phyloP scores from a whole-genome alignment of 2,797 vertebrate species.

The Acanthurus tractus region DNA sequence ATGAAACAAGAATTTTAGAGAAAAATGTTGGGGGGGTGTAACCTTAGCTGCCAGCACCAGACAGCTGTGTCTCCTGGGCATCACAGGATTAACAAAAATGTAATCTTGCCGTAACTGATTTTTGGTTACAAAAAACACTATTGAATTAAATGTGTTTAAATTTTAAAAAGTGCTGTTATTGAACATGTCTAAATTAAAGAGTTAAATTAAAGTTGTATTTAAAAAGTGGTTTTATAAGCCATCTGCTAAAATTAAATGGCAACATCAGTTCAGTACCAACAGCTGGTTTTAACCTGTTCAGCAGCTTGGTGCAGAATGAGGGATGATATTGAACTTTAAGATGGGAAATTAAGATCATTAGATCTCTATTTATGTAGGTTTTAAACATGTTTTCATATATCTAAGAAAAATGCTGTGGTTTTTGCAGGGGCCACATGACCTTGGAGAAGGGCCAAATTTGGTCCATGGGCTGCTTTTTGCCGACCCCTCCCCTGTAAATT shows the following conservation, averaged over 20 bases:
- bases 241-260: background rate
- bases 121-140: background rate
- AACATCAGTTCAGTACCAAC: background rate
- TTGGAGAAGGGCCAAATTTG: background rate
- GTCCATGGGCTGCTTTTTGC: constrained; percentile 27
- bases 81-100: background rate
- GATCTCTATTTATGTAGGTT: background rate
- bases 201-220: background rate
- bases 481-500: constrained; percentile 21
- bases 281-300: background rate
- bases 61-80: background rate
- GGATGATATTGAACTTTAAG: background rate
- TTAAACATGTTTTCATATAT: background rate
- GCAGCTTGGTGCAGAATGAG: background rate
- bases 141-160: background rate
- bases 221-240: background rate
- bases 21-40: background rate
- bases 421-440: background rate
- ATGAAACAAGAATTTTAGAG: background rate
- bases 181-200: background rate
- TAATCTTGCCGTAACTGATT: background rate
- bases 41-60: background rate
- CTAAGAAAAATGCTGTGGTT: background rate
- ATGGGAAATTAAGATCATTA: background rate
- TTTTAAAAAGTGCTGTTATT: no score